Evolutionary conservation across 2,797 vertebrate genomes (phyloP), one percentile per base, ranked within the genome.

Genomic region (Bovichtus diacanthus): DNA sequence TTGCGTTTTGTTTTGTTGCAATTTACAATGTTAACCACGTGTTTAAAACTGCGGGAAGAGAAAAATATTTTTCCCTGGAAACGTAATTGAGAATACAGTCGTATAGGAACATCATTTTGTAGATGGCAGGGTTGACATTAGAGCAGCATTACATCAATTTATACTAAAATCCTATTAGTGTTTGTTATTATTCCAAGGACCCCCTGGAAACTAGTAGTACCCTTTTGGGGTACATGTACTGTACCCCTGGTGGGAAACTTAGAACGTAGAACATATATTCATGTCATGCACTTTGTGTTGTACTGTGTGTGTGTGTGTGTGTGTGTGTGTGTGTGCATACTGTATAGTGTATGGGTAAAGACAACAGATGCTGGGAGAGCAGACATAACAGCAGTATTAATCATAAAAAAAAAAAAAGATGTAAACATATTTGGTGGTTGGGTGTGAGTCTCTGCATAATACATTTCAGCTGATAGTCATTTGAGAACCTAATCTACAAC

Each of bases 381-480:
- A 63, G 27, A 54, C 21, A 60, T 39, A 66, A 66, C 54, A 54
- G 34, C 36, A 59, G 39, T 38, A 72, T 72, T 66, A 70, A 76
- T 80, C 47, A 55, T 70, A 18, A 9, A 46, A n/a, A n/a, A n/a
- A n/a, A n/a, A n/a, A n/a, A 47, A 51, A 46, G 34, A 68, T 46
- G 10, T 38, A 6, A 46, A 78, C 59, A 39, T 62, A 59, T 71
- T 47, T 39, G 34, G 21, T 73, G 63, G 18, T 39, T 74, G 44
- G 76, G 38, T 81, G 53, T 73, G 41, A 65, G 58, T 74, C 54
- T 77, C 53, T 64, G n/a, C 51, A 31, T 46, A 44, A 74, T 39
- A 76, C 60, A 74, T 79, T 65, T 76, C 60, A 61, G 59, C 46
- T 83, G 79, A 82, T 73, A 69, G 72, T 64, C n/a, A 76, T 83